These are phyloP conservation scores for Bhutanitis thaidina DNA, from an alignment of 2,888 invertebrate genomes.

Conservation along the genomic window DNA sequence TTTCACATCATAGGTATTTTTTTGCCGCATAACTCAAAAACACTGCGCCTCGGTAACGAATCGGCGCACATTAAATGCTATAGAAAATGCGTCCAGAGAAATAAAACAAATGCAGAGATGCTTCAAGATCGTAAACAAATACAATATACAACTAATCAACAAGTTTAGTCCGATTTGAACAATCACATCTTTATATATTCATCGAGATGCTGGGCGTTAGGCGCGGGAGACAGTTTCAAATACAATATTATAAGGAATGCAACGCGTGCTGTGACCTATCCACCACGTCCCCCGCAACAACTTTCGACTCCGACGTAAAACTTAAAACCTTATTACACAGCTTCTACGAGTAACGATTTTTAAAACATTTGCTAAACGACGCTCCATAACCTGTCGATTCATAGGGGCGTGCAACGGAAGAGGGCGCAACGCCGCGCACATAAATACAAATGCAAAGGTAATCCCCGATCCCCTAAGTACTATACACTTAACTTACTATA, in stretches of 20 bases:
- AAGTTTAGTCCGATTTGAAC: conserved; percentile 28
- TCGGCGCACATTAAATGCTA: conserved; percentile 44
- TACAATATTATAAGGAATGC: not conserved
- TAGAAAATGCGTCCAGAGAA: conserved; percentile 49
- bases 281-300: no score
- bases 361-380: not conserved
- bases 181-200: conserved; percentile 3
- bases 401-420: not conserved
- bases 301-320: not conserved
- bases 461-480: conserved; percentile 63
- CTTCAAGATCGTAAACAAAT: conserved; percentile 27
- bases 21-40: conserved; percentile 5
- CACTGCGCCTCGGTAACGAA: not conserved
- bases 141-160: conserved; percentile 63
- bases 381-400: not conserved
- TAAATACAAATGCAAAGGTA: conserved; percentile 20
- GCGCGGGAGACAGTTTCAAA: not conserved
- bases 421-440: conserved; percentile 18
- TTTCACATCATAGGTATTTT: not conserved
- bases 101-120: conserved; percentile 2
- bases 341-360: not conserved
- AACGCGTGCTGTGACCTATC: no score
- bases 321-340: conserved; percentile 16
- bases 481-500: conserved; percentile 30
- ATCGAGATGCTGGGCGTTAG: not conserved